These are phyloP conservation scores for Drosophila funebris DNA, from an alignment of 1,140 invertebrate genomes.

Conservation along the genomic window DNA sequence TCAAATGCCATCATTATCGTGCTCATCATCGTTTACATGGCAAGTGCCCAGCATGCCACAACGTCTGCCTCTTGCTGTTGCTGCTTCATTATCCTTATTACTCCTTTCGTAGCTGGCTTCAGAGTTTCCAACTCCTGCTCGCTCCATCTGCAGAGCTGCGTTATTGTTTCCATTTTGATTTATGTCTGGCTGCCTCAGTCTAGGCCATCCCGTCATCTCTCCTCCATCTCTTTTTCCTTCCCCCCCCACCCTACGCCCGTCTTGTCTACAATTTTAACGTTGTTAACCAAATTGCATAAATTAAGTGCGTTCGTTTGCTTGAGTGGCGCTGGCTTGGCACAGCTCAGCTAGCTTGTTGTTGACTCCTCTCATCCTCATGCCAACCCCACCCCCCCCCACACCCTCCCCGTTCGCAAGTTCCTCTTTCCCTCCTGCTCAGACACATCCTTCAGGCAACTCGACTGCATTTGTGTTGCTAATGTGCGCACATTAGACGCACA, in stretches of 20 bases:
- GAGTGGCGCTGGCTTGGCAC: constrained; percentile 63
- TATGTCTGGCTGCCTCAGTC: constrained; percentile 53
- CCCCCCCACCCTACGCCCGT: not conserved
- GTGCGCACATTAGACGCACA: constrained; percentile 79
- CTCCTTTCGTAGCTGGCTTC: constrained; percentile 63
- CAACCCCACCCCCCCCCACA: not conserved
- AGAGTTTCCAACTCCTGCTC: constrained; percentile 7
- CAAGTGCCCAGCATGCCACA: constrained; percentile 65
- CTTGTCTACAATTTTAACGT: constrained; percentile 80
- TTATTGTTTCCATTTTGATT: constrained; percentile 83
- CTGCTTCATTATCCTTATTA: constrained; percentile 82
- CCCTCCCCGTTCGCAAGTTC: no score
- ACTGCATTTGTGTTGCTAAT: constrained; percentile 78
- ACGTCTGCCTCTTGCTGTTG: constrained; percentile 53
- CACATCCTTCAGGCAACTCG: constrained; percentile 33
- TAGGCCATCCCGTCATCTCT: not conserved
- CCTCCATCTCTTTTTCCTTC: not conserved
- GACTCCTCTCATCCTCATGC: constrained; percentile 21
- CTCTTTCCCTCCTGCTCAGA: not conserved
- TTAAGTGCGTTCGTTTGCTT: constrained; percentile 81
- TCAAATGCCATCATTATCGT: constrained; percentile 78
- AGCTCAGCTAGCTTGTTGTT: constrained; percentile 25
- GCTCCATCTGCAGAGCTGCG: constrained; percentile 38
- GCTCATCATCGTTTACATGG: constrained; percentile 77
- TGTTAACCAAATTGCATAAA: constrained; percentile 82